Evolutionary conservation across 1,140 invertebrate species (phyloP), one percentile per base, ranked within the genome.

Genomic region (Panonychus citri): DNA sequence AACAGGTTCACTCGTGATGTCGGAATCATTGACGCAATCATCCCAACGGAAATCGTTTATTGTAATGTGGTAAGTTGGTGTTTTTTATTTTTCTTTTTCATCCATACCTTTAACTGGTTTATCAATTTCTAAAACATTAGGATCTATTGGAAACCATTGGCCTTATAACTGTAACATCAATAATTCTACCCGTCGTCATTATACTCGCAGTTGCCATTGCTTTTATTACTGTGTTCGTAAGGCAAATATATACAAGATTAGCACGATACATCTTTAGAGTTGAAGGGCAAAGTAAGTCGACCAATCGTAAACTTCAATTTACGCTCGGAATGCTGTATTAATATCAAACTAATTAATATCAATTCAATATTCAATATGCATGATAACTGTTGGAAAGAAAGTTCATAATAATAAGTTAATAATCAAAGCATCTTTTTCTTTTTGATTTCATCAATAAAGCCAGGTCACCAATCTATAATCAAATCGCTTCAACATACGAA

Each of bases 391-490:
- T n/a, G n/a, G n/a, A n/a, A n/a, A n/a, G n/a, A n/a, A n/a, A n/a
- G n/a, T n/a, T n/a, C n/a, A n/a, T n/a, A n/a, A n/a, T n/a, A n/a
- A n/a, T n/a, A n/a, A n/a, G n/a, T n/a, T n/a, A 1, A 8, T n/a
- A 21, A n/a, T n/a, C 3, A 7, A 5, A 7, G 3, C 5, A n/a
- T 43, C 3, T 7, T 7, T 7, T 7, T 17, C 7, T 46, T 5
- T 19, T 1, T 46, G 7, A 5, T n/a, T n/a, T n/a, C n/a, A n/a
- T 46, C 17, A 8, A 5, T 5, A 46, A 5, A 46, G 42, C 42
- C 5, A 64, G 73, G 19, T 73, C 71, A 61, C 75, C 75, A 5
- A 68, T 76, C 0, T 75, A 74, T 61, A 72, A 72, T 7, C 73
- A 75, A 60, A 62, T 76, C 0, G 73, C 69, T 57, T 10, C 72